Conservation (phyloP, 2,113 vertebrate species). For the Glaucidium brasilianum region DNA sequence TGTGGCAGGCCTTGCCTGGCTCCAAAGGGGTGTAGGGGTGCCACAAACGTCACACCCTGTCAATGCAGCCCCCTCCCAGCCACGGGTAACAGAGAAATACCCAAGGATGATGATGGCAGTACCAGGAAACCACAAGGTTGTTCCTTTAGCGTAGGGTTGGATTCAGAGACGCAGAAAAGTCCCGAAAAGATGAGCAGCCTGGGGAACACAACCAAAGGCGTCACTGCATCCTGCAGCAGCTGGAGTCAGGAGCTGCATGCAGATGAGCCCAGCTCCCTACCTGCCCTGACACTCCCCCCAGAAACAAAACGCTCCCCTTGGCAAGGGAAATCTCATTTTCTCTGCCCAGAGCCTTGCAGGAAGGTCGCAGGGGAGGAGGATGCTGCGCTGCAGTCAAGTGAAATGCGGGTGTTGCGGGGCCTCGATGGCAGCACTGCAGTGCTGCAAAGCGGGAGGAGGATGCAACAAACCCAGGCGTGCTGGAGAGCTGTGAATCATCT, state of each 20-base stretch:
- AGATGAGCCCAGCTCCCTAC: background rate
- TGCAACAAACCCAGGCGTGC: accelerated
- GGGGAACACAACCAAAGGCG: background rate
- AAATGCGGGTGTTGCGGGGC: background rate
- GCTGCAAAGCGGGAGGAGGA: background rate
- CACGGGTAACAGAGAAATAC: background rate
- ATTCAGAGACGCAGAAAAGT: background rate
- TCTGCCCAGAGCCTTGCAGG: background rate
- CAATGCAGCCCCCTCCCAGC: background rate
- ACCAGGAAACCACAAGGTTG: background rate
- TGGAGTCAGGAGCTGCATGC: background rate
- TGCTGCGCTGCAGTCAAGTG: background rate
- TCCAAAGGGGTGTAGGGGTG: background rate
- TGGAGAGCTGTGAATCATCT: background rate
- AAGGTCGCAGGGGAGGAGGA: background rate
- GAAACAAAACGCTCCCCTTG: background rate
- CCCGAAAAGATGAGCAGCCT: background rate
- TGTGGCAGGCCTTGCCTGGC: background rate
- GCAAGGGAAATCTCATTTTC: background rate
- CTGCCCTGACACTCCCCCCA: background rate
- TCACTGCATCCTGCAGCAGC: background rate
- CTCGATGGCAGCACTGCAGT: background rate
- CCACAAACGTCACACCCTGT: background rate
- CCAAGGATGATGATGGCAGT: background rate
- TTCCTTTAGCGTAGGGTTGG: background rate